phyloP scores from a whole-genome alignment of 2,113 vertebrate genomes.

The Chloroceryle aenea region DNA sequence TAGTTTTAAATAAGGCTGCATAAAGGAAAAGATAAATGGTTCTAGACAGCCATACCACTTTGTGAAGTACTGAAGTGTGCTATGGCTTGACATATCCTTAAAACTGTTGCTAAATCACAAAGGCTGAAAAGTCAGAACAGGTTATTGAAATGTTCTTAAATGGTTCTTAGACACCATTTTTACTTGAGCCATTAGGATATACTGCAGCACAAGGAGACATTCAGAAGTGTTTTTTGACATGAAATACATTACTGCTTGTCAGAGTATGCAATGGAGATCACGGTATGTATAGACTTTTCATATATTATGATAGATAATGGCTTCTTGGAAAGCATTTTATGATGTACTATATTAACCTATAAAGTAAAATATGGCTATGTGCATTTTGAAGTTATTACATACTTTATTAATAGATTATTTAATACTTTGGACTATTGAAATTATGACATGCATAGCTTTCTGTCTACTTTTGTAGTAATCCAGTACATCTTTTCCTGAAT shows the following conservation, averaged over 20 bases:
- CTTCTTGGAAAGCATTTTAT: background rate
- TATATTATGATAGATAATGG: background rate
- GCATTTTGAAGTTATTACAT: background rate
- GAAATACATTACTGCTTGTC: conserved; percentile 6
- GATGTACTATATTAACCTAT: background rate
- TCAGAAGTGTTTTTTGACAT: conserved; percentile 17
- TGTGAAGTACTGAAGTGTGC: conserved; percentile 17
- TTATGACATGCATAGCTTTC: background rate
- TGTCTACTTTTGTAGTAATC: background rate
- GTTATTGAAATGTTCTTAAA: conserved; percentile 25
- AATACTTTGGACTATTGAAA: background rate
- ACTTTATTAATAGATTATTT: background rate
- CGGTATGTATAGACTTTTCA: background rate
- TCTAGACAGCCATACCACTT: conserved; percentile 8
- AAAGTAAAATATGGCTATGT: background rate
- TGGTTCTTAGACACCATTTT: conserved; percentile 26
- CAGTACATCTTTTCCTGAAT: background rate
- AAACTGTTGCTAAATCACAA: background rate
- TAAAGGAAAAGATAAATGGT: conserved; percentile 13
- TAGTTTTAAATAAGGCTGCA: conserved; percentile 1
- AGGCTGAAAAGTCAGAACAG: background rate
- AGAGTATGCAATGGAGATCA: background rate
- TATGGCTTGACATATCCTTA: conserved; percentile 25
- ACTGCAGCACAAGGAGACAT: background rate
- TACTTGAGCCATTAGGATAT: conserved; percentile 3